These are phyloP conservation scores for Parauchenoglanis punctatus DNA, from an alignment of 2,797 vertebrate genomes.

Conservation along the genomic window DNA sequence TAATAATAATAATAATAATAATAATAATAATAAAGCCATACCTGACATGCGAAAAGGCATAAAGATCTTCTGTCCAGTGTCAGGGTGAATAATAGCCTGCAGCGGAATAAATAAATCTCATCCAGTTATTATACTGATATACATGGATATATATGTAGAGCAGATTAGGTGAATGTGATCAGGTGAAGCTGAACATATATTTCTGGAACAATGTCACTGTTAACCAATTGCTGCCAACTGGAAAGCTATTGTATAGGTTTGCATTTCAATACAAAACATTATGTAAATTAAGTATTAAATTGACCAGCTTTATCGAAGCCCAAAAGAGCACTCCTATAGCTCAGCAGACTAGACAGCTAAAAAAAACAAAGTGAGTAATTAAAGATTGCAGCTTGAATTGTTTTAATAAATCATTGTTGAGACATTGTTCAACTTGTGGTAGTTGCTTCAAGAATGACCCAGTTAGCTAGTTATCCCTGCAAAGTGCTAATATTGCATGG, in stretches of 20 bases:
- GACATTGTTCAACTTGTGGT: neutral
- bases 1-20: slow-evolving; percentile 12
- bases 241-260: neutral
- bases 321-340: neutral
- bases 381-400: neutral
- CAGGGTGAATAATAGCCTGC: slow-evolving; percentile 96
- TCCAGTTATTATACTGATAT: neutral
- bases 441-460: neutral
- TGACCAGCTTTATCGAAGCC: neutral
- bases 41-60: slow-evolving; percentile 99
- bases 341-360: neutral
- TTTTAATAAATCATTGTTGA: too few relatives aligned
- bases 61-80: slow-evolving; percentile 97
- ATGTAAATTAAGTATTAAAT: neutral
- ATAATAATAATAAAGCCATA: slow-evolving; percentile 61
- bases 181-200: neutral
- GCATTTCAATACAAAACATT: neutral
- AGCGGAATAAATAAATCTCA: slow-evolving; percentile 64
- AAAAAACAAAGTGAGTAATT: neutral
- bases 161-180: neutral
- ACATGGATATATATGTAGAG: neutral
- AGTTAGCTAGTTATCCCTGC: neutral
- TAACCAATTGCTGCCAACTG: neutral
- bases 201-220: neutral
- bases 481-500: neutral